Evolutionary conservation across 2,797 vertebrate genomes (phyloP), one percentile per base, ranked within the genome.

Genomic region (Hoplostethus mediterraneus): DNA sequence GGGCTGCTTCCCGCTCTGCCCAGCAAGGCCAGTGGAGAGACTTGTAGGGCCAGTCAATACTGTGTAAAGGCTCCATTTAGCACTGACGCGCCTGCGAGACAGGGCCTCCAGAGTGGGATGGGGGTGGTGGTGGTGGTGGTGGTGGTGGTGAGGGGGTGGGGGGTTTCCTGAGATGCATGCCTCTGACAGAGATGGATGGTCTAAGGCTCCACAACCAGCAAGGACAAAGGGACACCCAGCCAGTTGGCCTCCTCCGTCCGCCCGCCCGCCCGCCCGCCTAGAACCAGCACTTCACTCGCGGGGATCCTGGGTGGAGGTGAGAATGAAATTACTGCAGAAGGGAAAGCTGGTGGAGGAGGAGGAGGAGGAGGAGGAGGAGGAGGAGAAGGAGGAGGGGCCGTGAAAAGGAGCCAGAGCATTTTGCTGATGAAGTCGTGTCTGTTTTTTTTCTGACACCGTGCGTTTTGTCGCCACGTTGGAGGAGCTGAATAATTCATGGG

Each of bases 151-250:
- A 57, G 7, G 25, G 33, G 36, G 25, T 0, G 28, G 14, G 53
- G 69, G 90, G 92, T 86, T 89, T 91, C 87, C 90, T 92, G 86
- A 93, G 93, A 95, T 90, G 88, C 88, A 89, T 45, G 57, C 76
- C 64, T 89, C 87, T 97, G 96, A 97, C 96, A 97, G 90, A 98
- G 97, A 98, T 94, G 96, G 96, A 98, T 97, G 95, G 92, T 92
- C 86, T 83, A 59, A 85, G 89, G 88, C 92, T 93, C 85, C 85
- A 85, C 89, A 93, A 85, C 88, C 80, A 94, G 92, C 95, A 98
- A 99, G 96, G 97, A 97, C 96, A 92, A 97, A 97, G 94, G 95
- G 96, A 97, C 95, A 79, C 71, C 76, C 68, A 85, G 87, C 83
- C 87, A 85, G 88, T 63, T 80, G 87, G 91, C 83, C 75, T 83